phyloP scores from a whole-genome alignment of 1,140 invertebrate genomes.

The Acyrthosiphon pisum region DNA sequence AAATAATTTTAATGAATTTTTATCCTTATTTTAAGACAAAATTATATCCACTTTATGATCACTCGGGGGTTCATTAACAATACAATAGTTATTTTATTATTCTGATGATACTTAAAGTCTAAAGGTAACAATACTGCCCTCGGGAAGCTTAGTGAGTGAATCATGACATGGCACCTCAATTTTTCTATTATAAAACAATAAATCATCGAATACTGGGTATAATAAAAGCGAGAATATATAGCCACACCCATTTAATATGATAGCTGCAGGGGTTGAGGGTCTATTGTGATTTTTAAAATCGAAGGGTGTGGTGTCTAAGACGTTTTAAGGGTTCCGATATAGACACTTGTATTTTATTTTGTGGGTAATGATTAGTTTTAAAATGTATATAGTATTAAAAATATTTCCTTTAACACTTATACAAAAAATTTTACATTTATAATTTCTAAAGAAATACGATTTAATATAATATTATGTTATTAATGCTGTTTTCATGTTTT shows the following conservation, averaged over 20 bases:
- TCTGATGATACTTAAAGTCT: neutral
- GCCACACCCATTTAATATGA: slow-evolving; percentile 44
- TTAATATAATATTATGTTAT: neutral
- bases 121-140: neutral
- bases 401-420: neutral
- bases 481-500: neutral
- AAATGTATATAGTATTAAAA: neutral
- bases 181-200: slow-evolving; percentile 52
- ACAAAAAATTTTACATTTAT: neutral
- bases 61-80: neutral
- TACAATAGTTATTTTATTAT: slow-evolving; percentile 40
- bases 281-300: slow-evolving; percentile 48
- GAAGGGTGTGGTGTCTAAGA: slow-evolving; percentile 41
- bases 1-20: neutral
- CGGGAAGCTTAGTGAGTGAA: neutral
- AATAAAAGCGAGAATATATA: neutral
- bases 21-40: neutral
- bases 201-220: slow-evolving; percentile 43
- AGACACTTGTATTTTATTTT: slow-evolving; percentile 10
- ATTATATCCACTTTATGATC: neutral
- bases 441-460: neutral
- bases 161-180: neutral
- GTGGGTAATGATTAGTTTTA: neutral
- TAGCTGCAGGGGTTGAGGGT: slow-evolving; percentile 44
- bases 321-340: neutral